A percentile compares a stretch with the other conserved stretches of the same genome.
Conservation (phyloP, 2,113 vertebrate species). For the Phyllostomus hastatus region DNA sequence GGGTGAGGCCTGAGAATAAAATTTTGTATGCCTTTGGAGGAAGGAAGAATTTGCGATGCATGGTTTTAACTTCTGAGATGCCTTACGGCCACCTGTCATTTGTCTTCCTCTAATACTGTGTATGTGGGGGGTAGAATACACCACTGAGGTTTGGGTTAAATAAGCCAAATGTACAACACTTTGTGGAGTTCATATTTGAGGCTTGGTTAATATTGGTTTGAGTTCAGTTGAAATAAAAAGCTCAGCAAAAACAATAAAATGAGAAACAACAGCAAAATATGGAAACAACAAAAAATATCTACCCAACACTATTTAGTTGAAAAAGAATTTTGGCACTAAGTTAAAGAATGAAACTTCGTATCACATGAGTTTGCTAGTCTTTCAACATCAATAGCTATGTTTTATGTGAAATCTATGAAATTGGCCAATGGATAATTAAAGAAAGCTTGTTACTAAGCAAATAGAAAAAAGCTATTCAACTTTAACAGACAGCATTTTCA, state of each 20-base stretch:
- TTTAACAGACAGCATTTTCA: slow-evolving; percentile 78
- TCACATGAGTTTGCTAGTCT: neutral
- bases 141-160: slow-evolving; percentile 1
- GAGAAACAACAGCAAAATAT: neutral
- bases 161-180: neutral
- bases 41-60: slow-evolving; percentile 19
- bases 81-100: neutral
- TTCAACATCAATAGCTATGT: slow-evolving; percentile 22
- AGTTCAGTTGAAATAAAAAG: neutral
- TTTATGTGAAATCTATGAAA: slow-evolving; percentile 75
- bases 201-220: neutral
- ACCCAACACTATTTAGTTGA: neutral
- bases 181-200: neutral
- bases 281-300: neutral
- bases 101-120: slow-evolving; percentile 11
- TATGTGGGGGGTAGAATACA: neutral
- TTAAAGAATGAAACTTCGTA: neutral
- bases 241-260: slow-evolving; percentile 3
- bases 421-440: slow-evolving; percentile 78
- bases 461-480: slow-evolving; percentile 75
- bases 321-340: neutral
- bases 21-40: neutral
- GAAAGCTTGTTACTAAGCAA: slow-evolving; percentile 74
- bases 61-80: neutral
- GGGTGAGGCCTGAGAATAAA: neutral